Evolutionary conservation across 2,113 vertebrate species (phyloP), one percentile per base, ranked within the genome.

Genomic region (Crotalus tigris): DNA sequence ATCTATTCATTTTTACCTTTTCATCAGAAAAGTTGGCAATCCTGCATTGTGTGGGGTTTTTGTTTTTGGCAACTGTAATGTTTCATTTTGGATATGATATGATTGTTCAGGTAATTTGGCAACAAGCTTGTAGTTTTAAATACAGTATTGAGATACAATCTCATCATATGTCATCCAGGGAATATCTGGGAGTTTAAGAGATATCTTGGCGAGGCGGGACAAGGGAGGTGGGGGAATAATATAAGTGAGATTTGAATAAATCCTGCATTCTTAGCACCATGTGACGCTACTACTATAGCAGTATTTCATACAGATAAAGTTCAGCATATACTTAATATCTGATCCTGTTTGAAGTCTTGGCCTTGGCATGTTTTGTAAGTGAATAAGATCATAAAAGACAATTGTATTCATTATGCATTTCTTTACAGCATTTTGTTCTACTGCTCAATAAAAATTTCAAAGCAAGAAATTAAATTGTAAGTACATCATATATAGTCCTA

Each of bases 21-120:
- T 87, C 87, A 49, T 88, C 3, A 64, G 46, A 87, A 87, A 49
- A 33, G 58, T 33, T 46, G 91, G 46, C 11, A 29, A 49, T 23
- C 24, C 39, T 17, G 46, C 39, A 91, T 7, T 49, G 39, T 49
- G 44, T 49, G 24, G 46, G 26, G 55, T 86, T 17, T 55, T 91
- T 64, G 61, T 33, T 75, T n/a, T 57, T 86, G 81, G 75, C 33
- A 59, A 44, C 55, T 49, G 81, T 12, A 91, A 87, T 91, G 91
- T 85, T 91, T 85, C 7, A 46, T 33, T 58, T 39, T 91, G 26
- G 61, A 5, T n/a, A 17, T 12, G 81, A 58, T 86, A 55, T 44
- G 33, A 59, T 59, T 91, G 91, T 86, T 86, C 39, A 59, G 26
- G n/a, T 91, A 86, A 49, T 91, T 91, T 91, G 26, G 15, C 91